phyloP scores from a whole-genome alignment of 2,888 invertebrate genomes.

The Hypselothyrea guttata region DNA sequence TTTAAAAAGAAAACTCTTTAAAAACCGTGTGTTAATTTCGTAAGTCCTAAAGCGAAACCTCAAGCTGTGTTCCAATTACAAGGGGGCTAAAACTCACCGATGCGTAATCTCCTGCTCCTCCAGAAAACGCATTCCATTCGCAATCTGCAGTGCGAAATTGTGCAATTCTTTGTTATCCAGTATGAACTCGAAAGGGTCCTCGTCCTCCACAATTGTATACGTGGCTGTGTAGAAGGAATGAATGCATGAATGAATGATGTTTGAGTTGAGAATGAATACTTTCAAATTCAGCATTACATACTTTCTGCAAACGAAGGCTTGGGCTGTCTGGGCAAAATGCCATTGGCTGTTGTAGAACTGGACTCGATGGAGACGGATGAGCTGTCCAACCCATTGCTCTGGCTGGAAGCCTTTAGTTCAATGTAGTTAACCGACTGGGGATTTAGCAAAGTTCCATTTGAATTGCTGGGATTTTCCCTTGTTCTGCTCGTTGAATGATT shows the following conservation, averaged over 20 bases:
- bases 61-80: too few relatives aligned
- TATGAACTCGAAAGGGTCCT: constrained; percentile 78
- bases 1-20: too few relatives aligned
- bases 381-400: constrained; percentile 34
- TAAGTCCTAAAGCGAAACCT: too few relatives aligned
- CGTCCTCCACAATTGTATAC: constrained; percentile 75
- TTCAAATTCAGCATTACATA: too few relatives aligned
- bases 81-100: constrained; percentile 85
- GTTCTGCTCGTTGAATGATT: constrained; percentile 44
- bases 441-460: constrained; percentile 3
- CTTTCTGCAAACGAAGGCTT: constrained; percentile 85
- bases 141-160: constrained; percentile 90
- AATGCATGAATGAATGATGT: not conserved
- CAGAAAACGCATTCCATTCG: constrained; percentile 90
- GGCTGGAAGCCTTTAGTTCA: constrained; percentile 75
- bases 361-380: not conserved
- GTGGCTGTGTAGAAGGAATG: constrained; percentile 59
- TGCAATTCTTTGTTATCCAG: constrained; percentile 85
- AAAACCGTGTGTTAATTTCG: too few relatives aligned
- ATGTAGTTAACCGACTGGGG: constrained; percentile 73
- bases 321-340: constrained; percentile 11
- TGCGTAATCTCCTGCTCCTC: constrained; percentile 88
- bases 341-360: not conserved
- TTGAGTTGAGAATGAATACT: too few relatives aligned
- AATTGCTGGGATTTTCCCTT: not conserved